Base-by-base conservation (phyloP, 2,113 vertebrate genomes). In the Geococcyx californianus region DNA sequence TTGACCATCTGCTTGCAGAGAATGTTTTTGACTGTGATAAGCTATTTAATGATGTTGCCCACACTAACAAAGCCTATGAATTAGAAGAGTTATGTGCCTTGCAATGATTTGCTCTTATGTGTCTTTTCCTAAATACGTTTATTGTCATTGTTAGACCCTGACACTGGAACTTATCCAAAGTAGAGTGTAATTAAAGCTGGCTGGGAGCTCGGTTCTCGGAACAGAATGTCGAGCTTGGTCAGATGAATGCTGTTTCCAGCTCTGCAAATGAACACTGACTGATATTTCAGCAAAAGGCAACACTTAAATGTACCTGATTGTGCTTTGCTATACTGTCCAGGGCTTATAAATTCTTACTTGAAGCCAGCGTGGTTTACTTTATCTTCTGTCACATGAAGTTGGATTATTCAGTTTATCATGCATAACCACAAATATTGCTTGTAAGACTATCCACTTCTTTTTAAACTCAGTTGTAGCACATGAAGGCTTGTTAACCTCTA, bases 1-100 rank as follows among this genome's bases (percentile, higher is more conserved):
- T 63, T 89, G 84, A 60, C 70, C 84, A 93, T 91, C 91, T 95
- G 81, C 51, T 94, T 94, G n/a, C 67, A 93, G 74, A 87, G 54
- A 87, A 89, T 0, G 1, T 79, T 87, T 87, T 84, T 66, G 58
- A 83, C 74, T 77, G 36, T 45, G 58, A 45, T 72, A 79, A 94
- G 58, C 28, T 87, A 42, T 89, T 84, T 93, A 94, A 94, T 79
- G 70, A 51, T 82, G 49, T 72, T 95, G 45, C n/a, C n/a, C 38
- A 66, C 19, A 45, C 18, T 85, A 85, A 74, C 55, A 88, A 90
- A 67, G 54, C 3, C 26, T 85, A 8, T 47, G 33, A 89, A 87
- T 93, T 91, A 89, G 24, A 86, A 11, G 11, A 95, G 25, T 87
- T 73, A 68, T 60, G 59, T 87, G 87, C 77, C 51, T 89, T 60